Evolutionary conservation across 2,113 vertebrate genomes (phyloP).

Genomic region (Salvator merianae): DNA sequence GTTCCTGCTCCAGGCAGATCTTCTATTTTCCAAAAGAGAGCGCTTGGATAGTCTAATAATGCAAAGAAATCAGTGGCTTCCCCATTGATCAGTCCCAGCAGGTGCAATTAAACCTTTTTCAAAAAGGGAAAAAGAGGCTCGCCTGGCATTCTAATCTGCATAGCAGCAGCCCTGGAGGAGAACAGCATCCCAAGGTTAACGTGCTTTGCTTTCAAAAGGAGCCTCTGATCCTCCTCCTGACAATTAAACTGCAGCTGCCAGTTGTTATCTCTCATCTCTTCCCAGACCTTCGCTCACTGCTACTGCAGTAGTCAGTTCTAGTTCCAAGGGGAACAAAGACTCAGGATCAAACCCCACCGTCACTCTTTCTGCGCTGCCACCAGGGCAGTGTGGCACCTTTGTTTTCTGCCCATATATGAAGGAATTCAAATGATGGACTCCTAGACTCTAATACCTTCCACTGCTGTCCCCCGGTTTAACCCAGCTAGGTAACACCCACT

Average conservation of each 20-base stretch:
- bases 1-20: not conserved
- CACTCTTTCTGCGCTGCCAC: not conserved
- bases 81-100: not conserved
- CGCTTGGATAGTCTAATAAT: not conserved
- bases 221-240: not conserved
- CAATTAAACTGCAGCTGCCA: constrained; percentile 14
- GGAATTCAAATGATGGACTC: too few species aligned
- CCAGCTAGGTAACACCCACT: too few species aligned
- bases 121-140: not conserved
- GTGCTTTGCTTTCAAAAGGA: not conserved
- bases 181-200: not conserved
- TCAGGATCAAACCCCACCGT: not conserved
- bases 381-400: not conserved
- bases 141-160: not conserved
- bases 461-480: too few species aligned
- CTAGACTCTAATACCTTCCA: too few species aligned
- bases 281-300: not conserved
- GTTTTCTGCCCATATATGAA: not conserved
- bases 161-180: not conserved
- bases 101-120: not conserved
- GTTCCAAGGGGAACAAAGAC: not conserved
- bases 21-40: not conserved
- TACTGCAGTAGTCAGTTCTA: constrained; percentile 4
- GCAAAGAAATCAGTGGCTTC: not conserved
- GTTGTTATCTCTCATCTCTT: not conserved